Evolutionary conservation across 2,113 vertebrate genomes (phyloP).

Genomic region (Chiloscyllium plagiosum): DNA sequence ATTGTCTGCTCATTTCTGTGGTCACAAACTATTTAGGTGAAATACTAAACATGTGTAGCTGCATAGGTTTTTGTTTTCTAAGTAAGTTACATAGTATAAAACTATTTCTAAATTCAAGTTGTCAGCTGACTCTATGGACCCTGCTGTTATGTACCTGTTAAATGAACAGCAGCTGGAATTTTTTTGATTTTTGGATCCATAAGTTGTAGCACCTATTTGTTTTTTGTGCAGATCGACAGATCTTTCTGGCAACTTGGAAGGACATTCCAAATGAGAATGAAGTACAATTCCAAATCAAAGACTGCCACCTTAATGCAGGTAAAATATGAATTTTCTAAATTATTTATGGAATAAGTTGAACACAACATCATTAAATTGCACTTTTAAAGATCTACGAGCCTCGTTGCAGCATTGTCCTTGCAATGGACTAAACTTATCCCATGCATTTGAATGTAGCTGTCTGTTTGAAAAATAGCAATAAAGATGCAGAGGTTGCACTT

Average conservation of each 20-base stretch:
- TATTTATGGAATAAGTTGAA: not conserved
- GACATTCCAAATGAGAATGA: conserved; percentile 95
- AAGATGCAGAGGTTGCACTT: not conserved
- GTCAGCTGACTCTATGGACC: too few relatives aligned
- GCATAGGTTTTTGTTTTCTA: not conserved
- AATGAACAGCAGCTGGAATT: not conserved
- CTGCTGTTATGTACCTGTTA: not conserved
- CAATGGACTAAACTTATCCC: not conserved
- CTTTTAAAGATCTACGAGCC: not conserved
- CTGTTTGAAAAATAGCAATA: not conserved
- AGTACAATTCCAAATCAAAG: conserved; percentile 91
- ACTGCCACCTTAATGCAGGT: conserved; percentile 85
- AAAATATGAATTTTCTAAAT: conserved; percentile 41
- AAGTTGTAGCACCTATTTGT: not conserved
- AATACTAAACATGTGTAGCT: not conserved
- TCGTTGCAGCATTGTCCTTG: not conserved
- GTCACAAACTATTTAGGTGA: not conserved
- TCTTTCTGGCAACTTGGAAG: conserved; percentile 95
- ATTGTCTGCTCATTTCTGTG: not conserved
- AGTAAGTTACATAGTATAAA: not conserved
- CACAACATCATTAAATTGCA: not conserved
- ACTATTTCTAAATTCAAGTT: not conserved
- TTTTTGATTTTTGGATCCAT: not conserved
- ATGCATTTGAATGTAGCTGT: not conserved
- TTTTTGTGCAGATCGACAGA: conserved; percentile 72